These are phyloP conservation scores for Momotus momota DNA, from an alignment of 2,797 vertebrate species.

Conservation along the genomic window DNA sequence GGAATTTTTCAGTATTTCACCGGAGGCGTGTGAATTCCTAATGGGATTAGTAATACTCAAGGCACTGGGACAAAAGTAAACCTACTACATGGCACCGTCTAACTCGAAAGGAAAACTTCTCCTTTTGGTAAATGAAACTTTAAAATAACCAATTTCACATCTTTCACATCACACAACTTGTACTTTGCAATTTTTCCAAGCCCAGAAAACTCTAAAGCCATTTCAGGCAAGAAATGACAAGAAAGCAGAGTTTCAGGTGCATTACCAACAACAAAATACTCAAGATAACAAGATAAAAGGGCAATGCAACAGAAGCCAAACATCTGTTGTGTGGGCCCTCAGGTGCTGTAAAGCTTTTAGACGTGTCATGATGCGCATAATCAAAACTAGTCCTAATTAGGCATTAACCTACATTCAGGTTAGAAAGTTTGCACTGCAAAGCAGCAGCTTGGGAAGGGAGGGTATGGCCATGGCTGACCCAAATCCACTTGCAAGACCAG, in stretches of 20 bases:
- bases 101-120: not conserved
- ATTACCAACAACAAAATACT: not conserved
- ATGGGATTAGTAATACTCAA: not conserved
- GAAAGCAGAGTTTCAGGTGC: not conserved
- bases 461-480: not conserved
- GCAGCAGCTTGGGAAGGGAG: not conserved
- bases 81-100: fast-evolving
- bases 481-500: not conserved
- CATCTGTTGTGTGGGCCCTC: not conserved
- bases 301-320: not conserved
- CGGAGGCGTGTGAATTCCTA: fast-evolving
- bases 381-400: not conserved
- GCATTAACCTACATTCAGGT: slow-evolving; percentile 8
- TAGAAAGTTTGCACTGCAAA: not conserved
- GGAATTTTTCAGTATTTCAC: not conserved
- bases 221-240: not conserved
- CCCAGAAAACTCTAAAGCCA: not conserved
- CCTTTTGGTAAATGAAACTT: not conserved
- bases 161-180: not conserved
- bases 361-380: not conserved
- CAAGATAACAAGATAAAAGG: not conserved
- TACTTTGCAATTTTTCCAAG: not conserved
- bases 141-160: not conserved
- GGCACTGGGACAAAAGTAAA: not conserved
- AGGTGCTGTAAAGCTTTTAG: not conserved